Conservation (phyloP, 2,888 invertebrate genomes). For the Heteromurus nitidus region DNA sequence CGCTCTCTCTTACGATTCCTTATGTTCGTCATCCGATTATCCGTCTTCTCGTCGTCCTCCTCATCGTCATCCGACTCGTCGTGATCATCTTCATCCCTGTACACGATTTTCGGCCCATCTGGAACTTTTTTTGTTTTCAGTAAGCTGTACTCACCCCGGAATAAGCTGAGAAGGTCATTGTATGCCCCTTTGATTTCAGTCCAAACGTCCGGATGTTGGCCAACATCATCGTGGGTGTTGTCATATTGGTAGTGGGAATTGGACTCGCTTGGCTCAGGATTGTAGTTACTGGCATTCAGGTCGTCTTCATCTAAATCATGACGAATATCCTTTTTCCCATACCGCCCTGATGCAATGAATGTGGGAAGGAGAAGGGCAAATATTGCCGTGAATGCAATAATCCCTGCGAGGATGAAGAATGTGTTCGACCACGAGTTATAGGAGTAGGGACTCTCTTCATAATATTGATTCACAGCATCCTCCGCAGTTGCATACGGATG, state of each 20-base stretch:
- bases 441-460: constrained; percentile 27
- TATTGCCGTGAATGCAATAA: constrained; percentile 70
- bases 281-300: constrained; percentile 25
- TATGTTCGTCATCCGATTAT: constrained; percentile 9
- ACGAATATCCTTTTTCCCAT: constrained; percentile 61
- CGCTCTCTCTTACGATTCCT: constrained; percentile 44
- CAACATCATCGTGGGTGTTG: constrained; percentile 39
- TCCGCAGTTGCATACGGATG: constrained; percentile 59
- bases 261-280: neutral
- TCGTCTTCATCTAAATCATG: constrained; percentile 59
- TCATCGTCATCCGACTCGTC: constrained; percentile 53
- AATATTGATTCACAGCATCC: constrained; percentile 53
- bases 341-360: constrained; percentile 46
- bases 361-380: constrained; percentile 70
- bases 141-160: constrained; percentile 67
- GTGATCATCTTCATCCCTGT: constrained; percentile 60
- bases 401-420: constrained; percentile 70
- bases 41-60: constrained; percentile 51
- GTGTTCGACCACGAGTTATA: constrained; percentile 69
- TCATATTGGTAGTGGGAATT: constrained; percentile 40
- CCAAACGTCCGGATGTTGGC: constrained; percentile 69
- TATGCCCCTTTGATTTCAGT: constrained; percentile 72
- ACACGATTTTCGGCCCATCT: constrained; percentile 60
- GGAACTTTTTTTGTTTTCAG: too few species aligned
- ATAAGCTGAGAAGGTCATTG: constrained; percentile 69